These are phyloP conservation scores for Lasiurus borealis DNA, from an alignment of 2,113 vertebrate genomes.

Conservation along the genomic window DNA sequence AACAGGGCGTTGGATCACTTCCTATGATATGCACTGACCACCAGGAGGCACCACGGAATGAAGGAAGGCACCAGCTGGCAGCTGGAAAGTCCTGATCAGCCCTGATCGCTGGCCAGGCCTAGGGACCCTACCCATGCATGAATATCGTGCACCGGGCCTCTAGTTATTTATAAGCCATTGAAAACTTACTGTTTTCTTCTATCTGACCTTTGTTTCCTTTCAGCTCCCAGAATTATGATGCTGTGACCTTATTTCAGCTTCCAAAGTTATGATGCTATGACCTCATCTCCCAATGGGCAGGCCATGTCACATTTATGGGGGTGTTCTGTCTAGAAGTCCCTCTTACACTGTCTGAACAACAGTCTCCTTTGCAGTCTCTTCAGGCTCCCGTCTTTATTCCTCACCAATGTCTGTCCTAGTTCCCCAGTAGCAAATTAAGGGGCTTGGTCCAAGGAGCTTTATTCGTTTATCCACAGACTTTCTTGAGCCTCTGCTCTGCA, in stretches of 20 bases:
- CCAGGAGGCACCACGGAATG: too few species aligned
- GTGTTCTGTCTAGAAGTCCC: background rate
- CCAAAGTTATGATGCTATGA: background rate
- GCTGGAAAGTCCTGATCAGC: too few species aligned
- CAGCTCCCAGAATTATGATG: too few species aligned
- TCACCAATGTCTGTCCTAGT: background rate
- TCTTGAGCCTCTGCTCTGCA: background rate
- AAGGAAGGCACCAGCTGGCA: too few species aligned
- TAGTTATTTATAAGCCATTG: background rate
- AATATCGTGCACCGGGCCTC: too few species aligned
- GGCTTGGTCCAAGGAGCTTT: background rate
- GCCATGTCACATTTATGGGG: background rate
- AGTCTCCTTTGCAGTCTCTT: background rate
- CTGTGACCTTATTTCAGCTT: background rate
- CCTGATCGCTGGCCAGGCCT: too few species aligned
- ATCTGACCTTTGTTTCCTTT: too few species aligned
- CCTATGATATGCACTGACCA: too few species aligned
- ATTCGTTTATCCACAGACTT: background rate
- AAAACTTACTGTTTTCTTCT: slow-evolving; percentile 25
- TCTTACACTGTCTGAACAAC: background rate
- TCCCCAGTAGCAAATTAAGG: background rate
- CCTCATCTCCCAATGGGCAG: background rate
- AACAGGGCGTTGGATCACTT: too few species aligned
- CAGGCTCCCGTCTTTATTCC: background rate
- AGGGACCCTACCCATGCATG: too few species aligned